Evolutionary conservation across 2,797 vertebrate species (phyloP).

Genomic region (Oryzias dopingdopingensis): DNA sequence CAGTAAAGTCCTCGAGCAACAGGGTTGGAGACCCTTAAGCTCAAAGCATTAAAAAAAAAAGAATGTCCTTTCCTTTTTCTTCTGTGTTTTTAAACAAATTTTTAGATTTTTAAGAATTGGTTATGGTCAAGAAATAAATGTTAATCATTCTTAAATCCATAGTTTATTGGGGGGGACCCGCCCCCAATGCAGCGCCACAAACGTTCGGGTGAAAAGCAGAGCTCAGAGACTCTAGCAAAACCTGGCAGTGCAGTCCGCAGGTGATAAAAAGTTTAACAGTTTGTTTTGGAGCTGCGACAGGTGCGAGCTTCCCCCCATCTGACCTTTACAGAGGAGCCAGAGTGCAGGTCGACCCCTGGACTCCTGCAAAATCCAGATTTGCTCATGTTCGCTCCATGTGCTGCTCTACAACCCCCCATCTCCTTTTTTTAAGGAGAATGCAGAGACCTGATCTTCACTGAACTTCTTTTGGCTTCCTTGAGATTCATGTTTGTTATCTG

Average conservation of each 20-base stretch:
- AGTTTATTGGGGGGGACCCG: constrained; percentile 23
- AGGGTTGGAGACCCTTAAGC: constrained; percentile 4
- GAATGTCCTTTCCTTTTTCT: constrained; percentile 35
- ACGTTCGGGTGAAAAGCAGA: constrained; percentile 8
- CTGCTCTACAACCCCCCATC: constrained; percentile 27
- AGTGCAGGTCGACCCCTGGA: constrained; percentile 31
- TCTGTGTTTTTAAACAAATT: constrained; percentile 24
- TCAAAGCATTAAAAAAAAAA: constrained; percentile 16
- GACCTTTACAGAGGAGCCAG: constrained; percentile 49
- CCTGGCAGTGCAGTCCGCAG: constrained; percentile 45
- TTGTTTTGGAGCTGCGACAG: constrained; percentile 22
- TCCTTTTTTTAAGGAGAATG: constrained; percentile 59
- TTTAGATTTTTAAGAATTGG: too few relatives aligned
- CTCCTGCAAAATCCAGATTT: constrained; percentile 34
- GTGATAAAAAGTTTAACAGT: constrained; percentile 65
- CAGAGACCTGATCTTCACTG: constrained; percentile 47
- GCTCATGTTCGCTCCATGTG: constrained; percentile 41
- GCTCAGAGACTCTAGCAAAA: constrained; percentile 22
- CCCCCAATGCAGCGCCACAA: constrained; percentile 3
- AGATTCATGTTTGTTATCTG: constrained; percentile 50
- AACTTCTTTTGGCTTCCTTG: constrained; percentile 16
- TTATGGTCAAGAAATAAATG: too few relatives aligned
- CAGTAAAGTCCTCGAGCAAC: too few relatives aligned
- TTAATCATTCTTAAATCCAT: constrained; percentile 12
- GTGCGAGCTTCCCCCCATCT: constrained; percentile 39